These are phyloP conservation scores for Zaprionus lachaisei DNA, from an alignment of 1,140 invertebrate genomes.

Conservation along the genomic window DNA sequence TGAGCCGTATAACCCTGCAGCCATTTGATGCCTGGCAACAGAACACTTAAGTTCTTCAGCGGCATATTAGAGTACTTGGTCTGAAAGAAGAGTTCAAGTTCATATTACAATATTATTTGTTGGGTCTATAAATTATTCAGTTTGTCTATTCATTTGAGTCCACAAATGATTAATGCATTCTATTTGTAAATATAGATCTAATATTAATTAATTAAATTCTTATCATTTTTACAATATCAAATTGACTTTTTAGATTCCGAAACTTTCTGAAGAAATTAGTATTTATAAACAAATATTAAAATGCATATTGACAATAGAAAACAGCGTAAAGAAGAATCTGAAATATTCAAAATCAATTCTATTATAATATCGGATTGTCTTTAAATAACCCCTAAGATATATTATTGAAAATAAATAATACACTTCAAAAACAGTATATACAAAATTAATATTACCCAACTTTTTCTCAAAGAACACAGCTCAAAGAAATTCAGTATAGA, in stretches of 20 bases:
- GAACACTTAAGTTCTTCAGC: slow-evolving; percentile 49
- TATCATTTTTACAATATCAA: too few relatives aligned
- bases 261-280: too few relatives aligned
- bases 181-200: too few relatives aligned
- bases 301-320: too few relatives aligned
- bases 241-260: too few relatives aligned
- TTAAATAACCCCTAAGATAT: too few relatives aligned
- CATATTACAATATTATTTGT: neutral
- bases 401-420: too few relatives aligned
- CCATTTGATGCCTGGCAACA: slow-evolving; percentile 89
- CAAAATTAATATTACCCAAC: neutral
- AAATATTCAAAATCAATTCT: too few relatives aligned
- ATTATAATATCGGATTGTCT: too few relatives aligned
- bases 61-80: slow-evolving; percentile 41
- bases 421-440: neutral
- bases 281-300: too few relatives aligned
- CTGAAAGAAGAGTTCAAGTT: neutral
- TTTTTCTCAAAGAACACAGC: neutral
- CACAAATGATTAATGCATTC: neutral
- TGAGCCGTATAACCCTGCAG: slow-evolving; percentile 89
- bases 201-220: too few relatives aligned
- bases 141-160: neutral
- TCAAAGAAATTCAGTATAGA: neutral
- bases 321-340: too few relatives aligned
- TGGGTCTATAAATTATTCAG: neutral